Evolutionary conservation across 2,797 vertebrate species (phyloP), one percentile per base, ranked within the genome.

Genomic region (Smutsia temminckii): DNA sequence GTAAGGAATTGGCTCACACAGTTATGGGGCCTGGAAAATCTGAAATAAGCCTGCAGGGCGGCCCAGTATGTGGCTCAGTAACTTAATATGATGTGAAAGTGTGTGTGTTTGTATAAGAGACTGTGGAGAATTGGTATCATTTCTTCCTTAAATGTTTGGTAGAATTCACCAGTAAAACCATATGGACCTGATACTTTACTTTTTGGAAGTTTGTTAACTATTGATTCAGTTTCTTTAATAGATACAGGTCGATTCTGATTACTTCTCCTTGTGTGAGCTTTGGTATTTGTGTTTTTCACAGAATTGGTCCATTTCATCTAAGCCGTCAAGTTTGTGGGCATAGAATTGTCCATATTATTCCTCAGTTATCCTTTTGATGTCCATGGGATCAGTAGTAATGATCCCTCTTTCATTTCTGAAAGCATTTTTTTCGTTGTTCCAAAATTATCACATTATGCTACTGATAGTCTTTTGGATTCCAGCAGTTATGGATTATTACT

Each of bases 61-160:
- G 13, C 23, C 34, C 6, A 51, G 11, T 69, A 20, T 85, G 27
- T 95, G 40, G 8, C 49, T 93, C 17, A 53, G 25, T 69, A 74
- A 63, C 46, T 71, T 49, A 91, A 63, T 83, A 66, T 57, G 53
- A 40, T 29, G 1, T 77, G 49, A 71, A 75, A 55, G 3, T 75
- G 55, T 53, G 6, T 66, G 68, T 88, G 18, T 68, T 6, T 37
- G 53, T 63, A 17, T 51, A 37, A 85, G 64, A 94, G 29, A 85
- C 32, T 57, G 13, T 94, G 20, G 66, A 85, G 51, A 81, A 59
- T 49, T 63, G 8, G 1, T 83, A 53, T 66, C 46, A 59, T 94
- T 81, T 85, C 53, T 93, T 92, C 40, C 49, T 93, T 89, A 83
- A 94, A n/a, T 94, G 49, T 87, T 80, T 57, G 27, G 37, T 93